Evolutionary conservation across 2,888 invertebrate species (phyloP), one percentile per base, ranked within the genome.

Genomic region (Stictocephala bisonia): DNA sequence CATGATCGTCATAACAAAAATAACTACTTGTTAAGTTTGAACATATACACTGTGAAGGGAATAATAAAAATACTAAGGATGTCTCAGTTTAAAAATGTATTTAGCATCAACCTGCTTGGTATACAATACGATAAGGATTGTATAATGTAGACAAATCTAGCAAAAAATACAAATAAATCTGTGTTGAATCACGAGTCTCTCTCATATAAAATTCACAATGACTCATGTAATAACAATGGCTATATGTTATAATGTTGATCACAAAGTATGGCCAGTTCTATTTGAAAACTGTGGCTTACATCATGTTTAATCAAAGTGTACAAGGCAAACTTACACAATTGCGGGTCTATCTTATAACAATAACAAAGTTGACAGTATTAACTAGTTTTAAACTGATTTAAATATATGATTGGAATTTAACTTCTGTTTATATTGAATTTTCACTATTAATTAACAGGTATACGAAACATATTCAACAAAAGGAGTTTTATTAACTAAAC

Each of bases 91-190:
- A 60, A 31, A 60, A 60, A 60, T 60, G 35, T 60, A 60, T 60
- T 60, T 35, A 60, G 60, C 60, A 60, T 60, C 60, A 60, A 60
- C 60, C 60, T 60, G 60, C 35, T 31, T 60, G 35, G 60, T 60
- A 35, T 60, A 60, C 60, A 60, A 20, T 60, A 35, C 22, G 60
- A 60, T 60, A 60, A 35, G 29, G 29, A 22, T 35, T 60, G 60
- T 60, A 60, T 35, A 60, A 60, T 60, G 56, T 60, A 60, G 60
- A 60, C 60, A 60, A 60, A 60, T 60, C 60, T 60, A 60, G 60
- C 60, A 60, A 60, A 60, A 60, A 60, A 60, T 60, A 60, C 60
- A 60, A 60, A 60, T 60, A 18, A 60, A 60, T 40, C 60, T 60
- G 60, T 40, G 60, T 60, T 29, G 31, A 56, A 35, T 60, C 60